A percentile compares a stretch with the other conserved stretches of the same genome.
These are phyloP conservation scores for Mechanitis mazaeus DNA, from an alignment of 2,888 invertebrate genomes.

Conservation along the genomic window DNA sequence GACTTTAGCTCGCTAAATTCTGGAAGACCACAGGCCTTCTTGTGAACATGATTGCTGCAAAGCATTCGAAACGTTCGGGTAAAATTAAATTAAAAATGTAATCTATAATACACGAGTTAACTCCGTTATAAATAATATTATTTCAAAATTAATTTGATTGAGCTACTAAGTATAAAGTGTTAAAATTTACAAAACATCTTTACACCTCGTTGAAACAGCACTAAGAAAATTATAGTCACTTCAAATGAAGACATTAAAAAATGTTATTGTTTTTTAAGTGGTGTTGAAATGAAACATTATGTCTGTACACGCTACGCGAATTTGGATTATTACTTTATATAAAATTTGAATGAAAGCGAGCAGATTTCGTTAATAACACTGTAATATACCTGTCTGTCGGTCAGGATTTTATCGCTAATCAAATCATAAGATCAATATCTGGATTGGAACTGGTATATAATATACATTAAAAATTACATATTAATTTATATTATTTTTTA, in stretches of 20 bases:
- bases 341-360: conserved; percentile 49
- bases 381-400: conserved; percentile 49
- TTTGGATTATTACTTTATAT: conserved; percentile 36
- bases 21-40: too few relatives aligned
- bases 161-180: too few relatives aligned
- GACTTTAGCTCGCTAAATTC: too few relatives aligned
- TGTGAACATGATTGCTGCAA: too few relatives aligned
- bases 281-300: conserved; percentile 27
- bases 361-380: conserved; percentile 57
- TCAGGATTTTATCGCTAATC: conserved; percentile 56
- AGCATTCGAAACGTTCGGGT: too few relatives aligned
- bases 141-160: too few relatives aligned
- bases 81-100: too few relatives aligned
- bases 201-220: conserved; percentile 6
- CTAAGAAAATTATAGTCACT: conserved; percentile 6
- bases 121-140: too few relatives aligned
- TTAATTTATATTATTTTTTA: too few relatives aligned
- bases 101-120: too few relatives aligned
- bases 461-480: too few relatives aligned
- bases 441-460: conserved; percentile 2
- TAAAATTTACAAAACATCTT: conserved; percentile 1
- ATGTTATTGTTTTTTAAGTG: conserved; percentile 18
- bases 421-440: conserved; percentile 31
- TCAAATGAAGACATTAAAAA: conserved; percentile 17
- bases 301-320: conserved; percentile 27